These are phyloP conservation scores for Mobula birostris DNA, from an alignment of 2,113 vertebrate species.

Conservation along the genomic window DNA sequence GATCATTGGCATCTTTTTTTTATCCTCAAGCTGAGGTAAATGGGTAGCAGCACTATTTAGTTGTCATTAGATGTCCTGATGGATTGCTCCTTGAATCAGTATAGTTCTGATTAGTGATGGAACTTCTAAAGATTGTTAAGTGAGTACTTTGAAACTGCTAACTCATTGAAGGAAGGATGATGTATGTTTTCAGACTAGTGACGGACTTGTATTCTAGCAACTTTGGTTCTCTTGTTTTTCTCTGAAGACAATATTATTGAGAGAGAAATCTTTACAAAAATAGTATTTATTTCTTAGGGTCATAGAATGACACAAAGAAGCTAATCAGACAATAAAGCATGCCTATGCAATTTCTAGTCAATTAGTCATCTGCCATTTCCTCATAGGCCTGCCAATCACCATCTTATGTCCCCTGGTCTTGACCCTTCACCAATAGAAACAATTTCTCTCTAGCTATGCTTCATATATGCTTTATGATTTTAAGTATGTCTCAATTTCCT, in stretches of 20 bases:
- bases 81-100: neutral
- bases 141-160: neutral
- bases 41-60: neutral
- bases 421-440: no score
- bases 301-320: neutral
- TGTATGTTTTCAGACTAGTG: neutral
- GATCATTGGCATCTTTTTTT: neutral
- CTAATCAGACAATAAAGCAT: neutral
- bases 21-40: neutral
- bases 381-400: neutral
- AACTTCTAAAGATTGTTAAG: neutral
- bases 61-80: neutral
- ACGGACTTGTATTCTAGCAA: neutral
- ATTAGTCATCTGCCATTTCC: neutral
- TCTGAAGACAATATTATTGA: neutral
- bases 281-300: neutral
- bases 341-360: neutral
- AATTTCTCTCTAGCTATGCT: no score
- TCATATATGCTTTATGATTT: no score
- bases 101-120: neutral
- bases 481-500: no score
- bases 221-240: neutral
- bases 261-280: neutral
- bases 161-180: neutral
- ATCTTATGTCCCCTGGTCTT: no score